Base-by-base conservation (phyloP, 2,113 vertebrate genomes). In the Cynopterus brachyotis region DNA sequence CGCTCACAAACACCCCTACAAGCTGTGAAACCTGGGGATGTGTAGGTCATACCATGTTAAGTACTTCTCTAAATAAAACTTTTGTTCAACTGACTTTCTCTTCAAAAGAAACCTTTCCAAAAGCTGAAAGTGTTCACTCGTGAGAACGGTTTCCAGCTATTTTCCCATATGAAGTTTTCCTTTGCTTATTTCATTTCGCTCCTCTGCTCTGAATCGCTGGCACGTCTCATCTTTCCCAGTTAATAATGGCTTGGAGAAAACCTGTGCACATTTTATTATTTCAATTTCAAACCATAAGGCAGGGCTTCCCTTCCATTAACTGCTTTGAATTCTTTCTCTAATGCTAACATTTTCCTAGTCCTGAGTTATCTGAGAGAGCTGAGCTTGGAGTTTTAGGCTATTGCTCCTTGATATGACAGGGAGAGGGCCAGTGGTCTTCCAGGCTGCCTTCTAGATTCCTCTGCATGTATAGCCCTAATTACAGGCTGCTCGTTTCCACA, bases 201-300 rank as follows among this genome's bases (percentile, higher is more conserved):
- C 42, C 26, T 96, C 80, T 69, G 40, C 47, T 84, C 66, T 75
- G 30, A 91, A 84, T 89, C 12, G 8, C 50, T 94, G 76, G 55
- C 57, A 69, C 20, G 15, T 95, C 75, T 90, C 88, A 55, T 92
- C 32, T 78, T 80, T 90, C 73, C 72, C 66, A 64, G 53, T 89
- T 83, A 96, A 78, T 93, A 79, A 85, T 57, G 67, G 47, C 64
- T 88, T 95, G 81, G 72, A 86, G 89, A 96, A 93, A 97, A 85
- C 60, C 81, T 93, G 72, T 9, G 47, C 47, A 73, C 17, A 9
- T 91, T 96, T 95, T 94, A 90, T 90, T 94, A 90, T 95, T 95
- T 93, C 45, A 59, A 67, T 82, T 92, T 96, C 67, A 84, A 73
- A 83, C 76, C 66, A 42, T 81, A 59, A 95, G 75, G 45, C 53